These are phyloP conservation scores for Campylomormyrus numenius DNA, from an alignment of 2,113 vertebrate species.

Conservation along the genomic window DNA sequence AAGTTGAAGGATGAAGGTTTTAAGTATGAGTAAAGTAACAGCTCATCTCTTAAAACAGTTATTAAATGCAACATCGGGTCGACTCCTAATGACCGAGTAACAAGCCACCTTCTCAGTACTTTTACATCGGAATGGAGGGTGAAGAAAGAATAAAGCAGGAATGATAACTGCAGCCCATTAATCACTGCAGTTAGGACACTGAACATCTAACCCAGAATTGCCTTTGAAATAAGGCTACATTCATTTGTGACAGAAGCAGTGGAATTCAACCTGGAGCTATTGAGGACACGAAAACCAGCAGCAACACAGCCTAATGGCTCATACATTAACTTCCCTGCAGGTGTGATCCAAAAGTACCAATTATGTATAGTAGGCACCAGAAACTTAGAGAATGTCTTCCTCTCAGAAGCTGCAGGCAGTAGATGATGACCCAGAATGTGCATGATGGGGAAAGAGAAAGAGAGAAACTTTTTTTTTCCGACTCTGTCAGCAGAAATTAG, in stretches of 20 bases:
- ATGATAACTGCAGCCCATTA: background rate
- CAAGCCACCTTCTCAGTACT: background rate
- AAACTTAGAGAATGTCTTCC: conserved; percentile 24
- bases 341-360: background rate
- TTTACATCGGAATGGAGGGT: background rate
- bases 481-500: background rate
- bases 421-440: background rate
- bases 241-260: background rate
- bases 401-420: background rate
- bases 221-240: background rate
- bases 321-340: background rate
- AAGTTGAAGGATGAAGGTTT: background rate
- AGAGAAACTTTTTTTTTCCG: background rate
- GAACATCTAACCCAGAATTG: background rate
- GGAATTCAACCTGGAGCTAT: background rate
- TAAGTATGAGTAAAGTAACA: background rate
- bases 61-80: background rate
- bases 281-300: background rate
- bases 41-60: background rate
- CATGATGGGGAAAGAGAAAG: conserved; percentile 5
- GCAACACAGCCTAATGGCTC: background rate
- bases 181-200: background rate
- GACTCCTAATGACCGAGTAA: background rate
- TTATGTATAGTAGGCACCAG: background rate
- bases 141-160: background rate